A percentile compares a stretch with the other conserved stretches of the same genome.
Conservation (phyloP, 1,140 invertebrate species). For the Telenomus remus region DNA sequence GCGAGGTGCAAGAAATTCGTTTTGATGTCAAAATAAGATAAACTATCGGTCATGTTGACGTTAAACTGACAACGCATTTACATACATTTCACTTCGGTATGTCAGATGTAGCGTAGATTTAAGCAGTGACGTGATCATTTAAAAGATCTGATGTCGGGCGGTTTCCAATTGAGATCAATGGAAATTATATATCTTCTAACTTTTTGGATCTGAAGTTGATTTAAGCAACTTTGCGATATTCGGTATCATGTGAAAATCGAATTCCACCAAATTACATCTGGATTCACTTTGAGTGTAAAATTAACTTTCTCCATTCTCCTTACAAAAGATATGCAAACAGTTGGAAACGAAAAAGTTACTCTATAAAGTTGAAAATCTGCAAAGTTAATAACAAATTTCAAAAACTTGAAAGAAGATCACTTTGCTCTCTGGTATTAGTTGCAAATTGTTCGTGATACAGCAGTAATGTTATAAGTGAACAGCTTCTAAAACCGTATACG, state of each 20-base stretch:
- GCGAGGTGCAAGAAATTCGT: slow-evolving; percentile 41
- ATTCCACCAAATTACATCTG: neutral
- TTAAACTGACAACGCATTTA: slow-evolving; percentile 55
- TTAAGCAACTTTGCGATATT: too few relatives aligned
- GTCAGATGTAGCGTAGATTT: slow-evolving; percentile 27
- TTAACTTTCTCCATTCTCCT: too few relatives aligned
- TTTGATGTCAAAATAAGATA: slow-evolving; percentile 57
- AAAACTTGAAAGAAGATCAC: slow-evolving; percentile 9
- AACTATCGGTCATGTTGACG: slow-evolving; percentile 52
- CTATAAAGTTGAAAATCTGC: slow-evolving; percentile 13
- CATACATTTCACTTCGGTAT: slow-evolving; percentile 50
- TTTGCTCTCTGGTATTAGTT: slow-evolving; percentile 12
- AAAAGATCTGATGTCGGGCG: slow-evolving; percentile 1
- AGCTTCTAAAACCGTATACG: slow-evolving; percentile 27
- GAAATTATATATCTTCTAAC: neutral
- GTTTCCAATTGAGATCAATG: neutral
- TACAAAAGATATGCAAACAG: too few relatives aligned
- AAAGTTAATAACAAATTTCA: slow-evolving; percentile 23
- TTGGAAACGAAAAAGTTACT: neutral
- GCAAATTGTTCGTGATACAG: slow-evolving; percentile 20
- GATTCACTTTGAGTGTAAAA: too few relatives aligned
- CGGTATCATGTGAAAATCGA: too few relatives aligned
- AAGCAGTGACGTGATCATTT: slow-evolving; percentile 32
- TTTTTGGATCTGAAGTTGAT: too few relatives aligned
- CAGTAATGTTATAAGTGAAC: slow-evolving; percentile 31